phyloP scores from a whole-genome alignment of 2,888 invertebrate genomes.

The Choreutis nemorana region DNA sequence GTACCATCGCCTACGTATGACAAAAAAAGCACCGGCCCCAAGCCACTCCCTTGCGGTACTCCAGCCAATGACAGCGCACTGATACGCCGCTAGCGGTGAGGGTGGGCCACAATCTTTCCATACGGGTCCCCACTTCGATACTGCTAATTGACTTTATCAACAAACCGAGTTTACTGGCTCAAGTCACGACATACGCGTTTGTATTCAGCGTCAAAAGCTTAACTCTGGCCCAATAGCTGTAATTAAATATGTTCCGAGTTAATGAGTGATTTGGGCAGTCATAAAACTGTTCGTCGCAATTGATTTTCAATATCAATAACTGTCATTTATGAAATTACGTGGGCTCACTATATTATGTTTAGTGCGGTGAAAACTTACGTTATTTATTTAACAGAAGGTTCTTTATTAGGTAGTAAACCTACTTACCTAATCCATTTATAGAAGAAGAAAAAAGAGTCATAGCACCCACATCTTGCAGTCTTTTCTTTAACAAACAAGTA shows the following conservation, averaged over 20 bases:
- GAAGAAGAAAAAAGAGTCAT: too few relatives aligned
- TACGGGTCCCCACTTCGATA: conserved; percentile 61
- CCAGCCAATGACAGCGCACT: conserved; percentile 42
- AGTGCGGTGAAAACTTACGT: too few relatives aligned
- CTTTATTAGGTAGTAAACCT: too few relatives aligned
- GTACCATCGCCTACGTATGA: conserved; percentile 50
- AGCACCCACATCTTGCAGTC: too few relatives aligned
- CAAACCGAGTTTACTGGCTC: conserved; percentile 63
- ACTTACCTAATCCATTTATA: too few relatives aligned
- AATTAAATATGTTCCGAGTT: conserved; percentile 50
- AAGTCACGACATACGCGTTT: conserved; percentile 64
- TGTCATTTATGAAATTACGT: too few relatives aligned
- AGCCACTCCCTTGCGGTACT: conserved; percentile 50
- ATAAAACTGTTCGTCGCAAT: too few relatives aligned
- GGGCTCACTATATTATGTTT: too few relatives aligned
- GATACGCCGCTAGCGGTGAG: conserved; percentile 36
- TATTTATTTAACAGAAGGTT: too few relatives aligned
- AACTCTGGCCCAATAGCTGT: conserved; percentile 52
- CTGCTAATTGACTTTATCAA: conserved; percentile 67
- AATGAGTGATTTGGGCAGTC: conserved; percentile 46
- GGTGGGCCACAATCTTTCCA: conserved; percentile 57
- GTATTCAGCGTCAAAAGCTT: conserved; percentile 61
- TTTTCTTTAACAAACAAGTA: too few relatives aligned
- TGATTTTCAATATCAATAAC: too few relatives aligned
- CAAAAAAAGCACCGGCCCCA: conserved; percentile 48